Percentiles rank a stretch among this genome's conserved stretches.
Conservation (phyloP, 2,888 invertebrate species). For the Proisotoma minuta region DNA sequence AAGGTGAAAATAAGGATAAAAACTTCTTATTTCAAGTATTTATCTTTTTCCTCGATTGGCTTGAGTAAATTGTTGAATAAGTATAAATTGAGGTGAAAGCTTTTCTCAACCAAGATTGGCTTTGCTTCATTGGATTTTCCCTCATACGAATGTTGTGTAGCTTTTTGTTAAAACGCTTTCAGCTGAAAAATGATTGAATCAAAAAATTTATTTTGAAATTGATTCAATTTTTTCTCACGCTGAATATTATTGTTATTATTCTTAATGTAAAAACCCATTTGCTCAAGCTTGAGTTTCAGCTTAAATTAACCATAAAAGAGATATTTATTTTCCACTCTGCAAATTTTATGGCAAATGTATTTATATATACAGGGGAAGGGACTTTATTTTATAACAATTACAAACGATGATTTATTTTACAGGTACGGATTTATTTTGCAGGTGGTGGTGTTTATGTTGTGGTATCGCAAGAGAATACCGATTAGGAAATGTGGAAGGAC, state of each 20-base stretch:
- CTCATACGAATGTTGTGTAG: background rate
- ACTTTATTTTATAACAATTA: no score
- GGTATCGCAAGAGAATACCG: no score
- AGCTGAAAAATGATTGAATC: background rate
- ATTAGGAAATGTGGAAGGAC: background rate
- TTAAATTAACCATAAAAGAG: background rate
- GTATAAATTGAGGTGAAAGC: background rate
- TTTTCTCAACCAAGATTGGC: conserved; percentile 6
- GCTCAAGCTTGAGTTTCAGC: background rate
- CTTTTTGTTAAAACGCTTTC: conserved; percentile 6
- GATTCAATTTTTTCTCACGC: background rate
- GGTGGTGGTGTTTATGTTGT: no score
- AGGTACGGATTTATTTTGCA: no score
- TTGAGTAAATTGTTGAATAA: no score
- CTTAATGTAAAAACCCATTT: background rate
- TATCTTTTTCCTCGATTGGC: no score
- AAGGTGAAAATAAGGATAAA: no score
- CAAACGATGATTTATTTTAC: no score
- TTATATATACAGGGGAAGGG: no score
- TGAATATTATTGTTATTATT: no score
- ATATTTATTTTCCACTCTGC: background rate
- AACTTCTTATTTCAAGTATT: no score
- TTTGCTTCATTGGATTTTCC: conserved; percentile 17
- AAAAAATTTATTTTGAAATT: background rate
- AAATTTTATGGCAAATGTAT: no score